Base-by-base conservation (phyloP, 2,888 invertebrate species). In the Agrilus cyanescens region DNA sequence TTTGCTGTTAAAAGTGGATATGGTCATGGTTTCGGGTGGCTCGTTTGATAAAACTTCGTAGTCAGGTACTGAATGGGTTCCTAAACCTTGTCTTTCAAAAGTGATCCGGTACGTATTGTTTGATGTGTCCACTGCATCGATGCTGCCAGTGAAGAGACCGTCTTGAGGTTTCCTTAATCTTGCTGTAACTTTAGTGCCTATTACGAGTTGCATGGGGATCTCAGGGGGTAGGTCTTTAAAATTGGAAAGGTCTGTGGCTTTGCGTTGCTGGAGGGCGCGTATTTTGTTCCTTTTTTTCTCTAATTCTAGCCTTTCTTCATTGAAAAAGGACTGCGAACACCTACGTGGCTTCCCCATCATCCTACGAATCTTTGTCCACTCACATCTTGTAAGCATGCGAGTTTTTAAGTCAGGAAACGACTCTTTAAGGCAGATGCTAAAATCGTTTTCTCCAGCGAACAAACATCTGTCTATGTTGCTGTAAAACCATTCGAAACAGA, bases 401-500 rank as follows among this genome's bases (percentile, higher is more conserved):
- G 87, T 85, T 61, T 86, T 85, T 45, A 98, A 68, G 57, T 88
- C 85, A 0, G 98, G 96, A 69, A 96, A 96, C 6, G 89, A 83
- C 67, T 97, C 96, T 60, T 82, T 82, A 32, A 98, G 70, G 61
- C 95, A 95, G 50, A 88, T 83, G 67, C 84, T 85, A 62, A 97
- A 97, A 69, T 98, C 97, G 69, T 96, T 96, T 60, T 94, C 94
- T 31, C 90, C 93, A 52, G 87, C 82, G 68, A 98, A 97, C 31
- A 98, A 70, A 30, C 90, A 85, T 61, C 85, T 85, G 62, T 99
- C 98, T 55, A 99, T 85, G 59, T 95, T 96, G 53, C 97, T 96
- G 67, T 98, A 98, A 69, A 99, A 99, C 84, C 95, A 98, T 66
- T 99, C 98, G 67, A 93, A 97, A 66, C 94, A 96, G 7, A 97